Evolutionary conservation across 2,888 invertebrate species (phyloP).

Genomic region (Thereva nobilitata): DNA sequence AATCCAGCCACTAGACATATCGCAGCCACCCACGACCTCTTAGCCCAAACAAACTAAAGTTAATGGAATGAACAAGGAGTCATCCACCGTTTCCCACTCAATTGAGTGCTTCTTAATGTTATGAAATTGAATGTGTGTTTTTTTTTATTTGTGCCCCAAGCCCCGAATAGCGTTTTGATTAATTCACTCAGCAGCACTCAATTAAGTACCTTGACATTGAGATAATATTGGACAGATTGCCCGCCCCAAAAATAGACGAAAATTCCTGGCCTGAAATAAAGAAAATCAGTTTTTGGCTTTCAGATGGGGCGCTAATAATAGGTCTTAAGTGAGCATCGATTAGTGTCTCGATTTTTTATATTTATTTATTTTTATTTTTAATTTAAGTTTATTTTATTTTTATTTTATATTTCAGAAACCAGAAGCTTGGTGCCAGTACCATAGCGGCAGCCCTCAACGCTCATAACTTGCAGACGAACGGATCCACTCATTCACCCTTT

Average conservation of each 20-base stretch:
- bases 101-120: slow-evolving; percentile 11
- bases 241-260: not conserved
- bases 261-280: not conserved
- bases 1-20: no score
- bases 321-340: not conserved
- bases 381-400: slow-evolving; percentile 11
- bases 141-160: no score
- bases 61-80: not conserved
- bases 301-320: not conserved
- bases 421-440: slow-evolving; percentile 71
- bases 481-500: slow-evolving; percentile 23
- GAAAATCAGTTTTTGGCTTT: no score
- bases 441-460: slow-evolving; percentile 73
- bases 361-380: not conserved
- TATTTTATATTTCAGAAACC: slow-evolving; percentile 61
- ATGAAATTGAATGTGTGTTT: not conserved
- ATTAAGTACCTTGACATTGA: no score
- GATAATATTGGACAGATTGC: not conserved
- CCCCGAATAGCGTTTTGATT: no score
- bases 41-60: slow-evolving; percentile 11
- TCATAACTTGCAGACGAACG: slow-evolving; percentile 48
- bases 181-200: no score
- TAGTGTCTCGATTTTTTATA: not conserved
- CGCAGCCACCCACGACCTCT: not conserved
- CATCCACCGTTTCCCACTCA: slow-evolving; percentile 10